These are phyloP conservation scores for Dynastes tityus DNA, from an alignment of 2,888 invertebrate genomes.

Conservation along the genomic window DNA sequence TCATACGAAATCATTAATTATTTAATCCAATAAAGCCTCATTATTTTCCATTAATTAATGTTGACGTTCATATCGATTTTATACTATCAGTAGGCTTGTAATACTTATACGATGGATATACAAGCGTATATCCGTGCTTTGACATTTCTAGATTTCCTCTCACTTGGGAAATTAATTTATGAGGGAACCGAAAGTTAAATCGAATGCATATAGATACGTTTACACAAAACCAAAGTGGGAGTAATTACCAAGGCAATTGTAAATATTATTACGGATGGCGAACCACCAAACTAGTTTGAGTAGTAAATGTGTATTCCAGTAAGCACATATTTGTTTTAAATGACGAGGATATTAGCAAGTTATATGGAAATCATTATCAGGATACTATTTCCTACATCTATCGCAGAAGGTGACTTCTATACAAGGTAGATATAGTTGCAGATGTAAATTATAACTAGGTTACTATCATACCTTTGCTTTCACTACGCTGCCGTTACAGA, in stretches of 20 bases:
- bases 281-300: neutral
- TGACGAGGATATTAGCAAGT: no score
- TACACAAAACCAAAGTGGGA: neutral
- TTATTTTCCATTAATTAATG: constrained; percentile 12
- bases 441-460: no score
- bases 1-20: constrained; percentile 5
- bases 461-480: no score
- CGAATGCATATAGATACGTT: neutral
- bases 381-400: no score
- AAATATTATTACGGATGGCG: neutral
- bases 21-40: neutral
- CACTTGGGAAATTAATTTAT: neutral
- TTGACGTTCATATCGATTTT: constrained; percentile 16
- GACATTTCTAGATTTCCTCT: neutral
- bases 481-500: no score
- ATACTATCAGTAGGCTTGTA: neutral
- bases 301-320: no score
- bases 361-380: no score
- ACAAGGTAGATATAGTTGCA: no score
- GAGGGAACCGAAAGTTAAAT: neutral
- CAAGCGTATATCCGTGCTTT: neutral
- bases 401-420: no score
- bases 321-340: no score
- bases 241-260: neutral
- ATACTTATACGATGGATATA: neutral